Percentiles rank a stretch among this genome's conserved stretches.
phyloP scores from a whole-genome alignment of 2,888 invertebrate species.

The Gastracanthus pulcherrimus region DNA sequence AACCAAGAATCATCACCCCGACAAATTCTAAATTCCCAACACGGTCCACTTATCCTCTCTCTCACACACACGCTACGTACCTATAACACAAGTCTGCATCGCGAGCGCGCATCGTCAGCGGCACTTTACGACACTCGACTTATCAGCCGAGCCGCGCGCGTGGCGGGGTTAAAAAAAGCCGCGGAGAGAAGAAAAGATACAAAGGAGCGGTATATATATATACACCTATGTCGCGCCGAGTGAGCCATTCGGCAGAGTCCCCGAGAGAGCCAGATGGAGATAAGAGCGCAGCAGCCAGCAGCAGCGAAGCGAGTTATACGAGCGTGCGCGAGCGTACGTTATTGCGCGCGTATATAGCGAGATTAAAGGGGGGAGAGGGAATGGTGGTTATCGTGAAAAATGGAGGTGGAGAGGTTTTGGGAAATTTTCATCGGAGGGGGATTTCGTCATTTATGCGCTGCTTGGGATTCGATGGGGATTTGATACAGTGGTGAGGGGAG shows the following conservation, averaged over 20 bases:
- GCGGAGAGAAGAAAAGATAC: background rate
- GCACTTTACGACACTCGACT: background rate
- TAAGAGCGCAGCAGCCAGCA: too few relatives aligned
- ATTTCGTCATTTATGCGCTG: too few relatives aligned
- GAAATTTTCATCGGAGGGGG: background rate
- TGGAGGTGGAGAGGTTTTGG: background rate
- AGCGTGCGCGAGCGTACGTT: conserved; percentile 20
- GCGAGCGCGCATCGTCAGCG: background rate
- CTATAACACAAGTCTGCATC: background rate
- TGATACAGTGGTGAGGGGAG: background rate
- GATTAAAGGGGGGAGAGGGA: too few relatives aligned
- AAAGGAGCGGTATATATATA: background rate
- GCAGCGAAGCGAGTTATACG: conserved; percentile 28
- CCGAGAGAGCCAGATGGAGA: conserved; percentile 23
- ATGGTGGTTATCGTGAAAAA: background rate
- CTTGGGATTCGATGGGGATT: too few relatives aligned
- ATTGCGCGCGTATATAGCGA: background rate
- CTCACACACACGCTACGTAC: too few relatives aligned
- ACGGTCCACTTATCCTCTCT: too few relatives aligned
- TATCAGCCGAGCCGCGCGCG: background rate
- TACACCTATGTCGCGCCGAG: background rate
- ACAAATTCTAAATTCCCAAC: too few relatives aligned
- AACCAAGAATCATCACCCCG: too few relatives aligned
- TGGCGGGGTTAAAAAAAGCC: background rate
- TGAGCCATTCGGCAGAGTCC: background rate